Evolutionary conservation across 2,888 invertebrate species (phyloP).

Genomic region (Xestia rhomboidea): DNA sequence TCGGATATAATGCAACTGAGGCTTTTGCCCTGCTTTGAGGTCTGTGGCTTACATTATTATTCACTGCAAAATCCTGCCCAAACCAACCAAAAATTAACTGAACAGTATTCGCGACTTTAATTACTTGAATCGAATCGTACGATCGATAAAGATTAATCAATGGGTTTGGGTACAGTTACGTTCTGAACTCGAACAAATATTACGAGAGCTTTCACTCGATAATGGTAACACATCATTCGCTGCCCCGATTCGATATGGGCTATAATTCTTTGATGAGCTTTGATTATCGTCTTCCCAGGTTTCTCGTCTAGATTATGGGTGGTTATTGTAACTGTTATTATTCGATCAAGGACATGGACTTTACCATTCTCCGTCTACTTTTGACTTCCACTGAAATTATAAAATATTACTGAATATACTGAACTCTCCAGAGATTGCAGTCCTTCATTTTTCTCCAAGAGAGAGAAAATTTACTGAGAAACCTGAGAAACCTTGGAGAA

Average conservation of each 20-base stretch:
- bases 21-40: not conserved
- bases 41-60: not conserved
- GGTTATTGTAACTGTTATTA: conserved; percentile 18
- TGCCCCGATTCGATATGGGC: conserved; percentile 34
- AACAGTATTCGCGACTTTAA: conserved; percentile 59
- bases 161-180: conserved; percentile 50
- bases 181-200: conserved; percentile 54
- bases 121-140: conserved; percentile 57
- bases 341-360: not conserved
- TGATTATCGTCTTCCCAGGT: conserved; percentile 10
- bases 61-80: conserved; percentile 26
- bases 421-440: not conserved
- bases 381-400: not conserved
- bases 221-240: conserved; percentile 29
- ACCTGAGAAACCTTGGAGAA: not conserved
- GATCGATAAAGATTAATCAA: conserved; percentile 54
- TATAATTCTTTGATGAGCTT: conserved; percentile 21
- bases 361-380: not conserved
- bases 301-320: not conserved
- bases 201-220: conserved; percentile 51
- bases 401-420: not conserved
- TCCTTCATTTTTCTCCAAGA: not conserved
- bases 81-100: conserved; percentile 21
- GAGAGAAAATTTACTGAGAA: too few species aligned
- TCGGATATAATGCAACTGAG: not conserved